Percentiles rank a stretch among this genome's conserved stretches.
phyloP scores from a whole-genome alignment of 1,140 invertebrate species.

The Bombus waltoni region DNA sequence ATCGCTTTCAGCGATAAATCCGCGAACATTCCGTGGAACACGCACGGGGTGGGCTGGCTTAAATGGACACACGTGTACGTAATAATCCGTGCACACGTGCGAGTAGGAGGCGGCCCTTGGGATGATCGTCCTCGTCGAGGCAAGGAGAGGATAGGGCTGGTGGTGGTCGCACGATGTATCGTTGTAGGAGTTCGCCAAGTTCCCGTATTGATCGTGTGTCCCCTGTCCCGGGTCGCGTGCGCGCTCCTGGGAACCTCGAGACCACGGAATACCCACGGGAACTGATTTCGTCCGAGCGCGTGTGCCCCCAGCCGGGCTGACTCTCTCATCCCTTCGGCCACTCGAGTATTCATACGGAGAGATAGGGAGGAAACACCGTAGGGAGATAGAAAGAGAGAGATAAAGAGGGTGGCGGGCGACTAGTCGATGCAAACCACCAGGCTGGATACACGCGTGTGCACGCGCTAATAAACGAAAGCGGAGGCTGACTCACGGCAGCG shows the following conservation, averaged over 20 bases:
- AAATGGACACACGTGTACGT: constrained; percentile 67
- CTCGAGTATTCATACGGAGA: constrained; percentile 67
- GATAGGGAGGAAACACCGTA: constrained; percentile 15
- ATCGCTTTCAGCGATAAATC: constrained; percentile 53
- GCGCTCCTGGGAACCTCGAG: constrained; percentile 78
- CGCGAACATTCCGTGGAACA: constrained; percentile 33
- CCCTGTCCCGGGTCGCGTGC: constrained; percentile 76
- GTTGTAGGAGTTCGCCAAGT: constrained; percentile 74
- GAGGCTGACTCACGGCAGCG: constrained; percentile 72
- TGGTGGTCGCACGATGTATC: constrained; percentile 44
- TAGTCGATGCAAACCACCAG: constrained; percentile 43
- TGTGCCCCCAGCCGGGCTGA: constrained; percentile 8
- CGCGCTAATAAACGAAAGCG: constrained; percentile 72
- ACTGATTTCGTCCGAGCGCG: constrained; percentile 64
- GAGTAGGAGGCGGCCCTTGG: constrained; percentile 34
- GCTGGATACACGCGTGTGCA: constrained; percentile 24
- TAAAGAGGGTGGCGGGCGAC: constrained; percentile 48
- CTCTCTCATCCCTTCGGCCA: constrained; percentile 51
- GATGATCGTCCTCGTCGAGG: constrained; percentile 42
- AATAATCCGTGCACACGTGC: constrained; percentile 70
- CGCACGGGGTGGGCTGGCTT: constrained; percentile 27
- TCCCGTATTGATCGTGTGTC: constrained; percentile 75
- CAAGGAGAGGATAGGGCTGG: constrained; percentile 28
- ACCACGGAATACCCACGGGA: constrained; percentile 77
- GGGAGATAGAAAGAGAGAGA: not conserved